These are phyloP conservation scores for Stigmatopora nigra DNA, from an alignment of 2,113 vertebrate species.

Conservation along the genomic window DNA sequence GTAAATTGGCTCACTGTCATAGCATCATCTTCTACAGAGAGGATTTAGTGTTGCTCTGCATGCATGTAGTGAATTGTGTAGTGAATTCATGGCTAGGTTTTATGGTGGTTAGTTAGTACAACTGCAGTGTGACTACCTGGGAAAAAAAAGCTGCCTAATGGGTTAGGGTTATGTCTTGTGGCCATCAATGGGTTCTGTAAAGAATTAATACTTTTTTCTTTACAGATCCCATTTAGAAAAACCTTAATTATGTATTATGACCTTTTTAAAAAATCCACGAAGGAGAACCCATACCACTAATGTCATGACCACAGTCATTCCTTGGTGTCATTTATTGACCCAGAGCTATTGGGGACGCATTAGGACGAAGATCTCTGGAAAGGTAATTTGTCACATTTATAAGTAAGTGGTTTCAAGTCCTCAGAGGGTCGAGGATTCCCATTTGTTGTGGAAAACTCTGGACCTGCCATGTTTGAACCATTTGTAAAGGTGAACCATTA, in stretches of 20 bases:
- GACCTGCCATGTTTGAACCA: neutral
- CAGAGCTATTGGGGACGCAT: neutral
- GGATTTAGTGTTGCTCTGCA: conserved; percentile 2
- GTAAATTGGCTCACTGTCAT: conserved; percentile 3
- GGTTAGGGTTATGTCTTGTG: too few relatives aligned
- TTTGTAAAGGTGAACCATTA: conserved; percentile 1
- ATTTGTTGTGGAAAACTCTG: neutral
- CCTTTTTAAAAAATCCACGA: neutral
- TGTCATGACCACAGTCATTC: neutral
- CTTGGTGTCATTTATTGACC: neutral
- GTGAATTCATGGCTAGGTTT: neutral
- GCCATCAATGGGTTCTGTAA: neutral
- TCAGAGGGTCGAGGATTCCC: neutral
- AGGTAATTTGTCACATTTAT: neutral
- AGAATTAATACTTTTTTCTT: neutral
- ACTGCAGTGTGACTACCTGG: too few relatives aligned
- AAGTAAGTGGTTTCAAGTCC: neutral
- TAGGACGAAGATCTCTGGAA: neutral
- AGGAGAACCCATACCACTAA: neutral
- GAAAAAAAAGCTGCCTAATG: too few relatives aligned
- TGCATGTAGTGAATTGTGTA: neutral
- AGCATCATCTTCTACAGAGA: conserved; percentile 11
- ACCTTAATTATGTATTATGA: neutral
- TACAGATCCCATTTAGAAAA: neutral
- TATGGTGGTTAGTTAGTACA: neutral